phyloP scores from a whole-genome alignment of 2,113 vertebrate genomes.

The Atrichornis clamosus region DNA sequence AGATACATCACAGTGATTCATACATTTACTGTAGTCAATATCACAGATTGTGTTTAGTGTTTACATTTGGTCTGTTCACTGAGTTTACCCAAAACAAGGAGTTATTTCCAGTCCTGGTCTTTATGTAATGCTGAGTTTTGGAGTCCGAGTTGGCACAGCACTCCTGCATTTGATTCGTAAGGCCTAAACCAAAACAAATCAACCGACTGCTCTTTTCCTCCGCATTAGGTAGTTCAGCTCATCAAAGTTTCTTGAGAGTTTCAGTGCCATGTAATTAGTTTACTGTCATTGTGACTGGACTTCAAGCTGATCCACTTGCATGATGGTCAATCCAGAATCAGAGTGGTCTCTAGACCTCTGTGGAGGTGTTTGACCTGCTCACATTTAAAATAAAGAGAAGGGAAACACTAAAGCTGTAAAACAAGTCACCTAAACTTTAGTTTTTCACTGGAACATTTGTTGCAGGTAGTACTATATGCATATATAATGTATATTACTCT shows the following conservation, averaged over 20 bases:
- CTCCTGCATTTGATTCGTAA: background rate
- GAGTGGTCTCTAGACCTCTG: background rate
- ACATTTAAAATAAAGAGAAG: background rate
- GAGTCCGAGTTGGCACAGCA: background rate
- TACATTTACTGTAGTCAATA: constrained; percentile 15
- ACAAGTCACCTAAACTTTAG: background rate
- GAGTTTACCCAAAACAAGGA: constrained; percentile 18
- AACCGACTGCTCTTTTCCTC: background rate
- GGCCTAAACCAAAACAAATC: background rate
- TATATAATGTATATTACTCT: background rate
- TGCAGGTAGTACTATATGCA: background rate
- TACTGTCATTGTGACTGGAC: background rate
- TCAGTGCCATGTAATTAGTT: background rate
- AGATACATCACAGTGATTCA: constrained; percentile 16
- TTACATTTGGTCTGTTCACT: background rate
- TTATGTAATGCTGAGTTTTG: background rate
- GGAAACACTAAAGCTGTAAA: background rate
- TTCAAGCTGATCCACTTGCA: background rate
- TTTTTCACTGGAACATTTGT: background rate
- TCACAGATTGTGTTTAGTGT: constrained; percentile 47
- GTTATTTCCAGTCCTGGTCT: constrained; percentile 6
- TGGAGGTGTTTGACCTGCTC: background rate
- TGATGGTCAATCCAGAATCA: background rate
- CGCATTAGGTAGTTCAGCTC: background rate
- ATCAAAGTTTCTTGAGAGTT: background rate